Conservation (phyloP, 30 jellyfish, hydroid and myxozoan genomes). For the Sanderia malayensis region DNA sequence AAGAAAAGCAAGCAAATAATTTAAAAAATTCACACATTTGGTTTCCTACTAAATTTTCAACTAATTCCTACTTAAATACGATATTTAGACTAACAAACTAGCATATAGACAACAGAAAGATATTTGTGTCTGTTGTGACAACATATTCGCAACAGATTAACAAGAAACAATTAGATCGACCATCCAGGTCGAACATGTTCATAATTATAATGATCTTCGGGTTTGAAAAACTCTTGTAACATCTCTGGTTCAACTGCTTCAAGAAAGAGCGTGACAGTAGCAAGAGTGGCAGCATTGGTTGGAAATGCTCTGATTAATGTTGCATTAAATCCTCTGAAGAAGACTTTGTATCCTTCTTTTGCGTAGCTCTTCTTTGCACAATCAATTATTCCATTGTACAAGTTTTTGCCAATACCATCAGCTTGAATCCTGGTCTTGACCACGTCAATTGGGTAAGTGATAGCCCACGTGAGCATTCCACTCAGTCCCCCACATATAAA, state of each 20-base stretch:
- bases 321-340: slow-evolving; percentile 70
- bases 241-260: slow-evolving; percentile 39
- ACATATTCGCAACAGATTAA: no score
- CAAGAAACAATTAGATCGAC: not conserved
- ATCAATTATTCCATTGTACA: slow-evolving; percentile 41
- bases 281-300: slow-evolving; percentile 79
- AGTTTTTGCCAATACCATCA: slow-evolving; percentile 64
- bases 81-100: no score
- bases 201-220: slow-evolving; percentile 34
- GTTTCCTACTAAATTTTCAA: no score
- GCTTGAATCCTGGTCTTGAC: slow-evolving; percentile 81
- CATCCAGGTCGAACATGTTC: slow-evolving; percentile 46
- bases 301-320: slow-evolving; percentile 90
- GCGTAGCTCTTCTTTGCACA: slow-evolving; percentile 43
- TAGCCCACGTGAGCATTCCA: slow-evolving; percentile 79
- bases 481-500: slow-evolving; percentile 83
- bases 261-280: slow-evolving; percentile 68
- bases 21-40: no score
- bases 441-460: slow-evolving; percentile 81
- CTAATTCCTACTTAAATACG: no score
- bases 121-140: no score
- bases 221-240: slow-evolving; percentile 23
- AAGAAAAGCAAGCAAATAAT: no score
- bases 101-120: no score
- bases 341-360: slow-evolving; percentile 64